Conservation (phyloP, 2,888 invertebrate species). For the Tuberolachnus salignus region DNA sequence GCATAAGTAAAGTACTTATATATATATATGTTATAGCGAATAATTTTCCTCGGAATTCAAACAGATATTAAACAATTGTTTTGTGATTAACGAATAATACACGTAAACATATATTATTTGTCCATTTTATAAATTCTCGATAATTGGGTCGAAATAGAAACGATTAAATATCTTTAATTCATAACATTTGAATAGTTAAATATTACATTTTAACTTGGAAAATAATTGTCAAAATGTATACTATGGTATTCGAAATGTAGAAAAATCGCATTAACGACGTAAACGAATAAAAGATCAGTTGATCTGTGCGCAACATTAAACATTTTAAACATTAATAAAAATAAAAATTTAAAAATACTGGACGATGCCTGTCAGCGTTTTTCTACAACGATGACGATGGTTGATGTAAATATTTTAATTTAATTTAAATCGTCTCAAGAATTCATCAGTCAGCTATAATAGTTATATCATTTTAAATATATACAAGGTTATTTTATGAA, state of each 20-base stretch:
- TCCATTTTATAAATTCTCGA: too few species aligned
- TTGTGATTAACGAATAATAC: too few species aligned
- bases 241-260: constrained; percentile 11
- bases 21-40: too few species aligned
- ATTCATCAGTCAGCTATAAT: constrained; percentile 25
- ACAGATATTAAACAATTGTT: too few species aligned
- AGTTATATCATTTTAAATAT: background rate
- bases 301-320: constrained; percentile 20
- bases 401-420: constrained; percentile 45
- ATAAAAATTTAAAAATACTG: background rate
- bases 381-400: constrained; percentile 3
- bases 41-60: too few species aligned
- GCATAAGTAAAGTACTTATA: background rate
- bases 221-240: constrained; percentile 41
- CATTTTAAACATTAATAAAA: constrained; percentile 6
- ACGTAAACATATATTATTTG: too few species aligned
- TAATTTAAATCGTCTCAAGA: constrained; percentile 33
- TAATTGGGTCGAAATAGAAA: background rate
- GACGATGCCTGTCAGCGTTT: constrained; percentile 28
- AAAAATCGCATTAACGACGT: constrained; percentile 22
- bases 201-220: constrained; percentile 35
- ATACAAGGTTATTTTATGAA: constrained; percentile 1
- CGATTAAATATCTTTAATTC: constrained; percentile 30
- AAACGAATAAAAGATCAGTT: constrained; percentile 20
- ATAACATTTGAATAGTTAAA: background rate